Conservation (phyloP, 2,113 vertebrate genomes). For the Elgaria multicarinata region DNA sequence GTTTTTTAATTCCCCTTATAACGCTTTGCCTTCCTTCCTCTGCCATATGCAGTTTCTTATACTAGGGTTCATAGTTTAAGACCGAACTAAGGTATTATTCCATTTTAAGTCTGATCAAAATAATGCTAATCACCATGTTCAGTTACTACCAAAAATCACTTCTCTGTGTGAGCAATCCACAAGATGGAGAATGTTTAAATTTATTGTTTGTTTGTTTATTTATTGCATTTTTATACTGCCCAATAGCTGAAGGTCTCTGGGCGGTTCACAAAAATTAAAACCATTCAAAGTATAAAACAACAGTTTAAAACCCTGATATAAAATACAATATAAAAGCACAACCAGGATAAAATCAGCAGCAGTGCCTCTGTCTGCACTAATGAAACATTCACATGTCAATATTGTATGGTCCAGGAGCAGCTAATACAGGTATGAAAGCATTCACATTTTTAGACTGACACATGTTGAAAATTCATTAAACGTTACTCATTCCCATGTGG, state of each 20-base stretch:
- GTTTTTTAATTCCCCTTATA: not conserved
- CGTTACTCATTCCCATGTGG: not conserved
- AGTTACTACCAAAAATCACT: not conserved
- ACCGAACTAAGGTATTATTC: not conserved
- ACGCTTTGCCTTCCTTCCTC: not conserved
- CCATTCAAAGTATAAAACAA: no score
- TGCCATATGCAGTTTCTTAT: constrained; percentile 18
- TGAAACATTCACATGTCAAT: not conserved
- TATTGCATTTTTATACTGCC: no score
- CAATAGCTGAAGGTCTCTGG: no score
- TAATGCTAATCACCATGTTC: not conserved
- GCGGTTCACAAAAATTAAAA: no score
- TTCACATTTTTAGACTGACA: not conserved
- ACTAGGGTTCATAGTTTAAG: not conserved
- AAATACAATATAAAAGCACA: no score
- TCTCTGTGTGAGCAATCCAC: not conserved
- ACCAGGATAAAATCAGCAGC: no score
- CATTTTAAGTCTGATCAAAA: not conserved
- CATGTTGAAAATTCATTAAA: not conserved
- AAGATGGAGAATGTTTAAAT: not conserved
- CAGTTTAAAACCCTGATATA: no score
- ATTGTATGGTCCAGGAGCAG: not conserved
- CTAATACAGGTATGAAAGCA: not conserved
- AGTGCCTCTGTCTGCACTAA: not conserved
- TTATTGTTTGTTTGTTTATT: no score